phyloP scores from a whole-genome alignment of 2,888 invertebrate genomes.

The Oxystoma pomonae region DNA sequence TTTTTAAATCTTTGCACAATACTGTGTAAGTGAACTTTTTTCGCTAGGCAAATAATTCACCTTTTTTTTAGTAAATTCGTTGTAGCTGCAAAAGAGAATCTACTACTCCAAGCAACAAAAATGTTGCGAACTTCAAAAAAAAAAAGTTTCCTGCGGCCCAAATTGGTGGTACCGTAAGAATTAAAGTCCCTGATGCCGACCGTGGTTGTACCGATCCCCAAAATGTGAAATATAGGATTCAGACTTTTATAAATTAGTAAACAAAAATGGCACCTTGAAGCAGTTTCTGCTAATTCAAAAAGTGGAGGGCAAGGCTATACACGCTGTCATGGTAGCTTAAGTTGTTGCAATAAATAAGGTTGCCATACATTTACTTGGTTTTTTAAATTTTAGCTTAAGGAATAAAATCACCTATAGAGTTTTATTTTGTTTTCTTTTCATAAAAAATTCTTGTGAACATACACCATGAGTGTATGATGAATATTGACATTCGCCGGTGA shows the following conservation, averaged over 20 bases:
- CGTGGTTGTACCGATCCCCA: slow-evolving; percentile 9
- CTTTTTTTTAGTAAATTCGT: too few species aligned
- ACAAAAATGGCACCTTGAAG: slow-evolving; percentile 4
- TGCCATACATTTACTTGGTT: slow-evolving; percentile 12
- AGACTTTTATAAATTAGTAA: slow-evolving; percentile 16
- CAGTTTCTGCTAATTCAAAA: slow-evolving; percentile 22
- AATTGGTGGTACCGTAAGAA: slow-evolving; percentile 14
- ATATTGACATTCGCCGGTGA: slow-evolving; percentile 14
- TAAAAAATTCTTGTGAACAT: slow-evolving; percentile 8
- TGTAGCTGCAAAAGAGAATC: slow-evolving; percentile 15
- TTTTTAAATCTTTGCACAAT: too few species aligned
- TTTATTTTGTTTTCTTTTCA: slow-evolving; percentile 5
- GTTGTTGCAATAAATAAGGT: slow-evolving; percentile 17
- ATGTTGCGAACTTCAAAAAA: slow-evolving; percentile 11
- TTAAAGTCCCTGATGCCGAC: slow-evolving; percentile 13
- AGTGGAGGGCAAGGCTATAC: slow-evolving; percentile 27
- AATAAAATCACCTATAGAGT: not conserved
- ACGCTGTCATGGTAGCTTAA: slow-evolving; percentile 24
- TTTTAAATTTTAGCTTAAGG: slow-evolving; percentile 12
- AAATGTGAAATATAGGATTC: slow-evolving; percentile 14
- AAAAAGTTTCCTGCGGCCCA: slow-evolving; percentile 15
- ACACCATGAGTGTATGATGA: slow-evolving; percentile 3
- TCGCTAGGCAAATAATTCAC: not conserved
- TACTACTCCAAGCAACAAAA: slow-evolving; percentile 17
- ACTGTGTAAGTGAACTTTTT: too few species aligned